phyloP scores from a whole-genome alignment of 2,113 vertebrate species.

The Apus apus region DNA sequence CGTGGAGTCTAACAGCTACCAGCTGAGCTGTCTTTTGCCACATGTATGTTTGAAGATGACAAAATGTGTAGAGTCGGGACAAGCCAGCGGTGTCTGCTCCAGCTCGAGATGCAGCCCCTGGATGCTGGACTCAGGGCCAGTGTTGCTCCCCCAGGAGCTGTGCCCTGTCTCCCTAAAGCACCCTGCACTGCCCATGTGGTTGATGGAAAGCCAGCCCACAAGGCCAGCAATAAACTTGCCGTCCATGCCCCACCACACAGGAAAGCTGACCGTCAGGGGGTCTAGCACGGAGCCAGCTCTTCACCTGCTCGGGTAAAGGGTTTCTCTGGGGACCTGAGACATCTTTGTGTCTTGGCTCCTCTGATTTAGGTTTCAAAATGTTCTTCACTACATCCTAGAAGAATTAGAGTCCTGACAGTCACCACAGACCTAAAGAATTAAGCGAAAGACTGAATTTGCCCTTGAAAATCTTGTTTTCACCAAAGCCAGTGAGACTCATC shows the following conservation, averaged over 20 bases:
- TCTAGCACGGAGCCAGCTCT: background rate
- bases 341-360: background rate
- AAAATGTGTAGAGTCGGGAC: background rate
- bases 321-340: background rate
- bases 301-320: accelerated
- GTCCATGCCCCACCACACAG: too few relatives aligned
- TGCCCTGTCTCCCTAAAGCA: background rate
- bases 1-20: background rate
- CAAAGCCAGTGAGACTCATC: background rate
- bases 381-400: background rate
- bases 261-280: background rate
- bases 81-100: accelerated
- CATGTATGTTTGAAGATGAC: background rate
- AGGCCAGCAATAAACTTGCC: background rate
- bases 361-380: background rate
- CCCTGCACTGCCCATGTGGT: background rate
- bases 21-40: background rate
- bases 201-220: accelerated
- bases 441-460: background rate
- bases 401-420: background rate
- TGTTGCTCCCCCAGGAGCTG: background rate
- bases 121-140: background rate
- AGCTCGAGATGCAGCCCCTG: accelerated
- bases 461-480: background rate
- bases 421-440: background rate